Base-by-base conservation (phyloP, 2,113 vertebrate genomes). In the Nanorana parkeri region DNA sequence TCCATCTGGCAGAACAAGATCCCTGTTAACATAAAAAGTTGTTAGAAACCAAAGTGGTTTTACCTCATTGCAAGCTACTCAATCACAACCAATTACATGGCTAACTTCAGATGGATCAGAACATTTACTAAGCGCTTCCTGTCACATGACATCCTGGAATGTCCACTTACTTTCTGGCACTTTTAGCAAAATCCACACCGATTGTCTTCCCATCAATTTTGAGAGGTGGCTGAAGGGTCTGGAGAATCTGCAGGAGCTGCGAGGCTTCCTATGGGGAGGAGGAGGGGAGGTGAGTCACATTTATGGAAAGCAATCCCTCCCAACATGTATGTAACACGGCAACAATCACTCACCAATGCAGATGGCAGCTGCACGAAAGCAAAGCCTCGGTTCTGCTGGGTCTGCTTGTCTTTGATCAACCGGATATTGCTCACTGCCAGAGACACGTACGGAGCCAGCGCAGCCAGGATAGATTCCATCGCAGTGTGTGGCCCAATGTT, bases 141-240 rank as follows among this genome's bases (percentile, higher is more conserved):
- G 4, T 61, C 21, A 36, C 32, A 2, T 5, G 32, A 4, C 32
- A 6, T 4, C 32, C 2, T n/a, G 19, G 58, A 28, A 8, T 3
- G 1, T 16, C 11, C 61, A 95, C 96, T 92, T 86, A 99, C 98
- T 99, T 99, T 89, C 97, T 96, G 78, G 97, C 97, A 91, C 97
- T 99, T 89, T 99, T 99, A 54, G 98, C 98, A 88, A 96, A 99
- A 91, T 99, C 98, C 83, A 99, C 97, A 16, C 97, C 97, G 78
- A 99, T 96, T 67, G 96, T 99, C 94, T 99, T 99, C 60, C 97
- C 97, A 86, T 99, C 98, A 75, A 99, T 94, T 91, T 98, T 99
- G 78, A 99, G 87, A 0, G 96, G 95, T 52, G 98, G 98, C 89
- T 99, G 97, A 83, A 99, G 93, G 84, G 96, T 97, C 68, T 97